Percentiles rank a stretch among this genome's conserved stretches.
Evolutionary conservation across 37 sponge, comb jelly and placozoan genomes (phyloP).

Genomic region (Aplysina aerophoba): DNA sequence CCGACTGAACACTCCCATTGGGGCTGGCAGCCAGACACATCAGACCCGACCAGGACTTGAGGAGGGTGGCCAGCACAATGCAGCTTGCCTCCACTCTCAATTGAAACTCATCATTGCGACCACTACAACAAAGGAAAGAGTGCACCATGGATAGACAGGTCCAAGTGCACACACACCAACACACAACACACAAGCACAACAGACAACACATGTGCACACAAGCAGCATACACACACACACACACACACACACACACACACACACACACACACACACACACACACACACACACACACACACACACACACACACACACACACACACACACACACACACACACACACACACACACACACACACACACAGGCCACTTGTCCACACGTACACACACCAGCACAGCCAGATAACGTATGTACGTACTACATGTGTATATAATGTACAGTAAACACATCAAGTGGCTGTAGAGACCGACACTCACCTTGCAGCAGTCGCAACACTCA

Average conservation of each 20-base stretch:
- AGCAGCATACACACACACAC: neutral
- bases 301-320: conserved; percentile 27
- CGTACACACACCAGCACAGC: conserved; percentile 5
- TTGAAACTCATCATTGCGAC: conserved; percentile 5
- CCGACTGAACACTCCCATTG: neutral
- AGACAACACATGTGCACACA: neutral
- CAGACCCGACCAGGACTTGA: conserved; percentile 76
- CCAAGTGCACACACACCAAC: too few species aligned
- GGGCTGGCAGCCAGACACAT: neutral
- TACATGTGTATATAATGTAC: neutral
- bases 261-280: conserved; percentile 7
- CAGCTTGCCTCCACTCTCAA: conserved; percentile 59
- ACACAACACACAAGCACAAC: too few species aligned
- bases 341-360: conserved; percentile 25
- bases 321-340: conserved; percentile 30
- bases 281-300: conserved; percentile 17
- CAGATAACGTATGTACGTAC: neutral
- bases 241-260: conserved; percentile 2
- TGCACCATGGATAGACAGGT: too few species aligned
- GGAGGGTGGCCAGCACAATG: conserved; percentile 53
- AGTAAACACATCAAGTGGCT: neutral
- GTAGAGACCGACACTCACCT: neutral
- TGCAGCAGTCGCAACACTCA: neutral
- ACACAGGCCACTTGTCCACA: too few species aligned
- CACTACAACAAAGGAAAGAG: neutral